phyloP scores from a whole-genome alignment of 2,888 invertebrate species.

The Sipunculus nudus region DNA sequence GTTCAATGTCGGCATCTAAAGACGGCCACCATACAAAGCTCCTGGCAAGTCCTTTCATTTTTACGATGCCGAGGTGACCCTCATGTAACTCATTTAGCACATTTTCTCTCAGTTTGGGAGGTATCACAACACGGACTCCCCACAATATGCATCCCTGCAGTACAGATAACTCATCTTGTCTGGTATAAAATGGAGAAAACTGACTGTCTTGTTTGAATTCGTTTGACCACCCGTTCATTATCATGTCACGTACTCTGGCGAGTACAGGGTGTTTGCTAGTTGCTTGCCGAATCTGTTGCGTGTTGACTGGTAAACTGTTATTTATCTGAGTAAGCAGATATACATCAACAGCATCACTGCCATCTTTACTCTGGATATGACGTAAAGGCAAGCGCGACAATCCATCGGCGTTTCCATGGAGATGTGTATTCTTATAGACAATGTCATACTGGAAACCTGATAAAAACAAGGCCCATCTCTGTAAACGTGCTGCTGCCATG shows the following conservation, averaged over 20 bases:
- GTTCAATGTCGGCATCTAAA: conserved; percentile 2
- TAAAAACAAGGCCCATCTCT: conserved; percentile 44
- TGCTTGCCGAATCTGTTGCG: background rate
- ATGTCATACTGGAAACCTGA: conserved; percentile 56
- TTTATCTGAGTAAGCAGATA: too few relatives aligned
- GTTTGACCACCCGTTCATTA: background rate
- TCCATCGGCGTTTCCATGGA: conserved; percentile 52
- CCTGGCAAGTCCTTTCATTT: background rate
- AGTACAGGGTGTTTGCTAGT: background rate
- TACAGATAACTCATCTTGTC: background rate
- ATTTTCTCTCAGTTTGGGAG: background rate
- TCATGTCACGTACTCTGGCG: background rate
- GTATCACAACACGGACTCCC: background rate
- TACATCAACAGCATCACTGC: too few relatives aligned
- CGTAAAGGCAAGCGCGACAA: conserved; percentile 45
- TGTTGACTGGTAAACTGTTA: background rate
- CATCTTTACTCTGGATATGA: too few relatives aligned
- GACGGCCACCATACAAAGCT: background rate
- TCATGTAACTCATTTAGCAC: background rate
- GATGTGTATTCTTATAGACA: conserved; percentile 41
- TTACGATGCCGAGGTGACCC: background rate
- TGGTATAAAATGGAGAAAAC: background rate
- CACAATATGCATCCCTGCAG: background rate
- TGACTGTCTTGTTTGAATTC: background rate
- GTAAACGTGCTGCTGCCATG: conserved; percentile 42